These are phyloP conservation scores for Pyrocephalus nanus DNA, from an alignment of 2,797 vertebrate genomes.

Conservation along the genomic window DNA sequence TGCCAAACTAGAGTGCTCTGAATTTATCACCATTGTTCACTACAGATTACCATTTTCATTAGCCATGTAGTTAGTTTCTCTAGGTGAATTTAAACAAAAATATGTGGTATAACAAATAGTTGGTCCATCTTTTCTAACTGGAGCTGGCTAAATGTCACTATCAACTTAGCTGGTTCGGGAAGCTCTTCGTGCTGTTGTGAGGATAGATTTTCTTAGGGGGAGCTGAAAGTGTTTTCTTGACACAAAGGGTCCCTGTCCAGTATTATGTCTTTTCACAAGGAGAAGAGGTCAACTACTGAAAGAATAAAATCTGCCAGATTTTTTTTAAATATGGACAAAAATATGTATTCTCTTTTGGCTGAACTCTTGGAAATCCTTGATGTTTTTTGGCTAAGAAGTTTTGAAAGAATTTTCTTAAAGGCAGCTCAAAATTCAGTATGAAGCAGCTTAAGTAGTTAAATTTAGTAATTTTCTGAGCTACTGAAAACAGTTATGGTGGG, in stretches of 20 bases:
- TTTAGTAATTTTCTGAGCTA: conserved; percentile 26
- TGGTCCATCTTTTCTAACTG: neutral
- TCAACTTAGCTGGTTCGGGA: neutral
- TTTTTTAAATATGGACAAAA: conserved; percentile 33
- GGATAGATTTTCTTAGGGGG: neutral
- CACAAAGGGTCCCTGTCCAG: neutral
- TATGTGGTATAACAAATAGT: neutral
- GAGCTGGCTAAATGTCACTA: neutral
- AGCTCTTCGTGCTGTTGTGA: neutral
- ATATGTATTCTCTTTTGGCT: conserved; percentile 53
- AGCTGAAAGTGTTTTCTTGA: neutral
- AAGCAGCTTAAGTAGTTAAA: neutral
- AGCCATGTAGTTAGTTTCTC: neutral
- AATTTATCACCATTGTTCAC: neutral
- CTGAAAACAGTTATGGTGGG: neutral
- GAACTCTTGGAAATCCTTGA: conserved; percentile 55
- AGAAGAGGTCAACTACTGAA: conserved; percentile 43
- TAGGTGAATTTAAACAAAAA: neutral
- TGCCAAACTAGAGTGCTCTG: neutral
- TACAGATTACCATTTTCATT: neutral
- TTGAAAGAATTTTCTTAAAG: conserved; percentile 15
- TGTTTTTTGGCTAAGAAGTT: conserved; percentile 45
- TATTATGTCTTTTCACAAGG: neutral
- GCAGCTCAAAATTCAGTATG: neutral
- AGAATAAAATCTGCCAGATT: conserved; percentile 3